These are phyloP conservation scores for Liasis olivaceus DNA, from an alignment of 2,797 vertebrate species.

Conservation along the genomic window DNA sequence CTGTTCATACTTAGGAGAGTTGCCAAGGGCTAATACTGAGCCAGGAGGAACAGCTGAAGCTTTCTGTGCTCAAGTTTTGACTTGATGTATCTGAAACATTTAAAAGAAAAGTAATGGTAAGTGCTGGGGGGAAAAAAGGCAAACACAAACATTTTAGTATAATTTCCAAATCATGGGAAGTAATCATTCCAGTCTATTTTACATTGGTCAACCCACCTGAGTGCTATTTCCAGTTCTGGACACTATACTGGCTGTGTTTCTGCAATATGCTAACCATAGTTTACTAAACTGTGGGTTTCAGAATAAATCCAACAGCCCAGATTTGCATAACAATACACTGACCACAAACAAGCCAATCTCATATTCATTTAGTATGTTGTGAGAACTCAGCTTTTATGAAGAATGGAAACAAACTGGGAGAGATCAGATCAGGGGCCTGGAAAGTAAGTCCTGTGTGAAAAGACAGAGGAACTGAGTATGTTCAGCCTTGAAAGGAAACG, in stretches of 20 bases:
- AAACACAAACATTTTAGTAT: no score
- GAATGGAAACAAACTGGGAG: neutral
- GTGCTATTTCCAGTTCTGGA: neutral
- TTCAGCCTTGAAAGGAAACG: neutral
- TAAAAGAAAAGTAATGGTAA: no score
- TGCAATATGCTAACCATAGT: neutral
- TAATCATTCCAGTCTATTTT: no score
- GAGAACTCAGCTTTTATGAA: neutral
- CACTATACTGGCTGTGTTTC: neutral
- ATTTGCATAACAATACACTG: neutral
- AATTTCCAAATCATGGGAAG: no score
- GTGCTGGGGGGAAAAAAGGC: no score
- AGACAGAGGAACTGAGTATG: neutral
- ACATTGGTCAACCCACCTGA: neutral
- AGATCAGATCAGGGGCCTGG: neutral
- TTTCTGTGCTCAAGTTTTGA: no score
- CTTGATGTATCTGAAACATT: no score
- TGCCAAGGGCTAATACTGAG: no score
- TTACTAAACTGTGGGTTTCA: neutral
- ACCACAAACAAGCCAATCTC: neutral
- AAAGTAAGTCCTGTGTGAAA: neutral
- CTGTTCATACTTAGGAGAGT: no score
- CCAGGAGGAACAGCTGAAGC: no score
- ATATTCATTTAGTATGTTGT: neutral
- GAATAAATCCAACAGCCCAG: neutral